A percentile compares a stretch with the other conserved stretches of the same genome.
phyloP scores from a whole-genome alignment of 2,113 vertebrate species.

The Rhea pennata region DNA sequence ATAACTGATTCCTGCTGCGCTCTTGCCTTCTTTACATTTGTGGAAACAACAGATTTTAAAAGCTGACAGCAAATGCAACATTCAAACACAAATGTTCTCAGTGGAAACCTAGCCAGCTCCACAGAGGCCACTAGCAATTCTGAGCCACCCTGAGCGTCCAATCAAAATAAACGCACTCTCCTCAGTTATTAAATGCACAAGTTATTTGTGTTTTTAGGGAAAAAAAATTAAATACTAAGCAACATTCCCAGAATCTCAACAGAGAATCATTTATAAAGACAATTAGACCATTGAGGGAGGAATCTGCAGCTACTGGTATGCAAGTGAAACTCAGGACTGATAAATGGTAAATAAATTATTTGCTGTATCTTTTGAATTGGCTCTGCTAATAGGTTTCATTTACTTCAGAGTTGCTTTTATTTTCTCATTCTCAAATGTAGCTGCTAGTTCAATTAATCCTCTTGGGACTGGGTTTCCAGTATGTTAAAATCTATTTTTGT shows the following conservation, averaged over 20 bases:
- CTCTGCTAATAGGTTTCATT: slow-evolving; percentile 12
- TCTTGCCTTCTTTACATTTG: neutral
- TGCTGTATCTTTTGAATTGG: neutral
- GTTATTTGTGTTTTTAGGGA: slow-evolving; percentile 21
- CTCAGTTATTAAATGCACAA: slow-evolving; percentile 30
- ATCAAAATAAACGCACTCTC: neutral
- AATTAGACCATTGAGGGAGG: neutral
- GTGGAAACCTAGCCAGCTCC: neutral
- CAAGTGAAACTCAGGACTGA: slow-evolving; percentile 19
- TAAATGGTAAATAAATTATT: slow-evolving; percentile 23
- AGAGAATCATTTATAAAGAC: slow-evolving; percentile 23
- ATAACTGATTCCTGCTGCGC: neutral
- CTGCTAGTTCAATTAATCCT: neutral
- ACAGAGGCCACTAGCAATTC: neutral
- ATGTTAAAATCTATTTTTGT: neutral
- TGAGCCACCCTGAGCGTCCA: neutral
- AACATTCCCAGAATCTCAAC: neutral
- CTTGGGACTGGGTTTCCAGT: neutral
- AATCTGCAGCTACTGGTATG: neutral
- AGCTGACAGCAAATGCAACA: slow-evolving; percentile 6
- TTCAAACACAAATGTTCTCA: slow-evolving; percentile 37
- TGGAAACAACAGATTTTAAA: slow-evolving; percentile 33
- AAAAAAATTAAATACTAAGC: neutral
- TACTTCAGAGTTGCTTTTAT: slow-evolving; percentile 19
- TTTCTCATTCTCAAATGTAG: neutral